A percentile compares a stretch with the other conserved stretches of the same genome.
Evolutionary conservation across 1,140 invertebrate genomes (phyloP).

Genomic region (Elysia chlorotica): DNA sequence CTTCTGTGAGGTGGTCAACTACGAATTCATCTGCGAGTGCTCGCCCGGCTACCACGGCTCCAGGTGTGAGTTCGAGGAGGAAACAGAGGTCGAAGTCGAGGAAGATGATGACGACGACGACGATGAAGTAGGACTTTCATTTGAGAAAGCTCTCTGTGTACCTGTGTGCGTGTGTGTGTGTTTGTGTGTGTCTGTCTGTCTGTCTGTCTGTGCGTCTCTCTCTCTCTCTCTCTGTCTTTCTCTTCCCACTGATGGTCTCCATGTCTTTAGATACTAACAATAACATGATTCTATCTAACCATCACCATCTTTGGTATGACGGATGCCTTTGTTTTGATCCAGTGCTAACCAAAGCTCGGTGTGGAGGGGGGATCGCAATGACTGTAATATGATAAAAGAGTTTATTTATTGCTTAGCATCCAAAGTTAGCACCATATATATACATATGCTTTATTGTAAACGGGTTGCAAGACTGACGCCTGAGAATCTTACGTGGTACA

Average conservation of each 20-base stretch:
- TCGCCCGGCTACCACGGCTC: background rate
- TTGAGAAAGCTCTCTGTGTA: background rate
- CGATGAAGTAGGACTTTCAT: background rate
- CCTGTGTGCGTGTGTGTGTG: conserved; percentile 3
- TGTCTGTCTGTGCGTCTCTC: conserved; percentile 9
- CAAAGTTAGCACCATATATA: no score
- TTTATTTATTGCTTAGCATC: no score
- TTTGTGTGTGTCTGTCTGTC: conserved; percentile 9
- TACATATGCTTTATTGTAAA: no score
- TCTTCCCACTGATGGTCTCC: background rate
- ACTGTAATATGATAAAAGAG: no score
- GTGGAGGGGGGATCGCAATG: no score
- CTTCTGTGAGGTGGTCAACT: conserved; percentile 4
- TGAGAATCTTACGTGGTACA: no score
- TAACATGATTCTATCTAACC: background rate
- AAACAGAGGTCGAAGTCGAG: background rate
- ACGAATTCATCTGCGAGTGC: conserved; percentile 1
- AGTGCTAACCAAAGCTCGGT: no score
- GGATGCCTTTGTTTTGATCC: background rate
- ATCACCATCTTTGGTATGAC: background rate
- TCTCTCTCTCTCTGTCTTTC: conserved; percentile 16
- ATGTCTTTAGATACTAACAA: background rate
- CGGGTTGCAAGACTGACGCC: no score
- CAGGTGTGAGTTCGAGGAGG: background rate
- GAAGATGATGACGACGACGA: background rate